Percentiles rank a stretch among this genome's conserved stretches.
Evolutionary conservation across 1,140 invertebrate genomes (phyloP).

Genomic region (Dendrolimus punctatus): DNA sequence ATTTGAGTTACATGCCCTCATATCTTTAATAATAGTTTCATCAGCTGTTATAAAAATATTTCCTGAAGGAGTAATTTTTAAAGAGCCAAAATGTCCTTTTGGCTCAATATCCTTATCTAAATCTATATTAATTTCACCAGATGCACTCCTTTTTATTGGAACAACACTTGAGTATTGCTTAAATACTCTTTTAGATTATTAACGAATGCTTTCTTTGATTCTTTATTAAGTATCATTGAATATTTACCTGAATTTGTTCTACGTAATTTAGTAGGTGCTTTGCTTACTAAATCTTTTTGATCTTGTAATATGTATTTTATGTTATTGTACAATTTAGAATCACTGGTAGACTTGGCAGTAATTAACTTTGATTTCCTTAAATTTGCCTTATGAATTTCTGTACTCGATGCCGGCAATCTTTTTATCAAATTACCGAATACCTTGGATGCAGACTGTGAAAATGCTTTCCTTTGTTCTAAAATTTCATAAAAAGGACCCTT

Average conservation of each 20-base stretch:
- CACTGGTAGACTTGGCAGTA: conserved; percentile 21
- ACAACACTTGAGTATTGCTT: conserved; percentile 16
- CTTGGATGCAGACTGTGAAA: conserved; percentile 11
- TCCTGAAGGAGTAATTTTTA: conserved; percentile 36
- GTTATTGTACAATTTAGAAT: conserved; percentile 27
- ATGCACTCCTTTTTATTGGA: conserved; percentile 28
- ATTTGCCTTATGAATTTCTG: conserved; percentile 9
- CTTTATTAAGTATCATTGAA: conserved; percentile 27
- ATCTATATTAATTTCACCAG: conserved; percentile 26
- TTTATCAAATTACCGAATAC: conserved; percentile 14
- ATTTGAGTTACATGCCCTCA: conserved; percentile 4
- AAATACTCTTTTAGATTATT: conserved; percentile 29
- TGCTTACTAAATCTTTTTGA: conserved; percentile 13
- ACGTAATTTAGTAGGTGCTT: conserved; percentile 21
- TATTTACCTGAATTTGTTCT: conserved; percentile 28
- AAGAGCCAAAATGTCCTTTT: conserved; percentile 19
- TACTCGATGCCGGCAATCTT: conserved; percentile 12
- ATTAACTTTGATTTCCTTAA: conserved; percentile 8
- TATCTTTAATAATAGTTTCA: conserved; percentile 17
- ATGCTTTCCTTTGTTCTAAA: conserved; percentile 11
- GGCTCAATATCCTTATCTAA: conserved; percentile 17
- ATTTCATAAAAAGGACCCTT: conserved; percentile 10
- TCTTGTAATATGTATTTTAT: conserved; percentile 20
- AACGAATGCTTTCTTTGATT: conserved; percentile 33
- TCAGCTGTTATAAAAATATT: conserved; percentile 31